Conservation (phyloP, 1,140 invertebrate genomes). For the Colletes gigas region DNA sequence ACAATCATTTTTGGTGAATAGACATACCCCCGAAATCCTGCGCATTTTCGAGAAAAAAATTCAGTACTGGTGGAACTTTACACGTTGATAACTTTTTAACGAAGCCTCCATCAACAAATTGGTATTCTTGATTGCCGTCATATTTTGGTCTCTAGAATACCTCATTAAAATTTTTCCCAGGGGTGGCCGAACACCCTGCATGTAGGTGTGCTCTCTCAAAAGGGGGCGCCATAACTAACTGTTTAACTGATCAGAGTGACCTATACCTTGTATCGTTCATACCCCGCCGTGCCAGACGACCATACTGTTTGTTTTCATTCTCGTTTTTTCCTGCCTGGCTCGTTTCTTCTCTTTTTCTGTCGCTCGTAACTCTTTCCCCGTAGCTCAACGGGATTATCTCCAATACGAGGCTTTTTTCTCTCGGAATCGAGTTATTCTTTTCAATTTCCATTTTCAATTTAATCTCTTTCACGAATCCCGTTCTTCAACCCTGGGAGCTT, state of each 20-base stretch:
- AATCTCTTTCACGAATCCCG: background rate
- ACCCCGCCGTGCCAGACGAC: background rate
- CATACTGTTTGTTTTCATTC: background rate
- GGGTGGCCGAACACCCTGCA: no score
- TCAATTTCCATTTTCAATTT: background rate
- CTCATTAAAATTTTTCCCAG: no score
- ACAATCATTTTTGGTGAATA: no score
- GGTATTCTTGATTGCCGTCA: no score
- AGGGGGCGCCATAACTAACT: no score
- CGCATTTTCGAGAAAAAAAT: no score
- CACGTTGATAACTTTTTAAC: no score
- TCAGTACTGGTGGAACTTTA: no score
- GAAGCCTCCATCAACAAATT: no score
- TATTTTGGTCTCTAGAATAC: no score
- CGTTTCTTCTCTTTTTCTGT: background rate
- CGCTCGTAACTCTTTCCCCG: background rate
- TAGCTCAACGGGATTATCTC: background rate
- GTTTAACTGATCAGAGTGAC: background rate
- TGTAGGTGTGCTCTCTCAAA: no score
- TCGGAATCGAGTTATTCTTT: background rate
- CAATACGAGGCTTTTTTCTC: background rate
- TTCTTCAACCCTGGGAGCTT: background rate
- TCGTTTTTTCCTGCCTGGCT: background rate
- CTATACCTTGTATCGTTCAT: background rate
- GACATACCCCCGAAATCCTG: no score